A percentile compares a stretch with the other conserved stretches of the same genome.
Conservation (phyloP, 2,888 invertebrate species). For the Gandaritis pyraliata region DNA sequence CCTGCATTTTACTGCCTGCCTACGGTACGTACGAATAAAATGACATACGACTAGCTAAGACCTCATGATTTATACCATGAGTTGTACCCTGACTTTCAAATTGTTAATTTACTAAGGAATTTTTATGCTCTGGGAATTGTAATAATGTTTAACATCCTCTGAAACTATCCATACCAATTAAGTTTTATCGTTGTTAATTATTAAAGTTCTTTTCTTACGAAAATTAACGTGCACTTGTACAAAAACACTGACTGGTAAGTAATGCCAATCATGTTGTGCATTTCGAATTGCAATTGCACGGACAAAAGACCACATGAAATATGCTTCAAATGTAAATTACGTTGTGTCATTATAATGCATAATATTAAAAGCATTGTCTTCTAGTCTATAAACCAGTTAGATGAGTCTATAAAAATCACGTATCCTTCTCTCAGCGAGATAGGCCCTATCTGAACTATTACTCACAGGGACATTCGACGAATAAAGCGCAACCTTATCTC, state of each 20-base stretch:
- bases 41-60: conserved; percentile 60
- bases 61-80: conserved; percentile 61
- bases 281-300: neutral
- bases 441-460: conserved; percentile 69
- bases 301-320: neutral
- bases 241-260: conserved; percentile 2
- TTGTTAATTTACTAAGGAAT: conserved; percentile 21
- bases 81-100: conserved; percentile 11
- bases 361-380: conserved; percentile 46
- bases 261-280: conserved; percentile 14
- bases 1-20: conserved; percentile 70
- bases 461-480: conserved; percentile 63
- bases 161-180: conserved; percentile 21
- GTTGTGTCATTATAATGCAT: conserved; percentile 15
- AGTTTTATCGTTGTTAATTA: conserved; percentile 14
- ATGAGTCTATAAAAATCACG: conserved; percentile 66
- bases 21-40: conserved; percentile 64
- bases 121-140: conserved; percentile 21
- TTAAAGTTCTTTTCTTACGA: conserved; percentile 5
- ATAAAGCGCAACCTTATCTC: conserved; percentile 64
- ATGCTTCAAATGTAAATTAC: conserved; percentile 2
- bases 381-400: conserved; percentile 46
- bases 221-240: neutral
- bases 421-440: conserved; percentile 62
- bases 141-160: conserved; percentile 13